Percentiles rank a stretch among this genome's conserved stretches.
Conservation (phyloP, 1,140 invertebrate genomes). For the Bombus pascuorum region DNA sequence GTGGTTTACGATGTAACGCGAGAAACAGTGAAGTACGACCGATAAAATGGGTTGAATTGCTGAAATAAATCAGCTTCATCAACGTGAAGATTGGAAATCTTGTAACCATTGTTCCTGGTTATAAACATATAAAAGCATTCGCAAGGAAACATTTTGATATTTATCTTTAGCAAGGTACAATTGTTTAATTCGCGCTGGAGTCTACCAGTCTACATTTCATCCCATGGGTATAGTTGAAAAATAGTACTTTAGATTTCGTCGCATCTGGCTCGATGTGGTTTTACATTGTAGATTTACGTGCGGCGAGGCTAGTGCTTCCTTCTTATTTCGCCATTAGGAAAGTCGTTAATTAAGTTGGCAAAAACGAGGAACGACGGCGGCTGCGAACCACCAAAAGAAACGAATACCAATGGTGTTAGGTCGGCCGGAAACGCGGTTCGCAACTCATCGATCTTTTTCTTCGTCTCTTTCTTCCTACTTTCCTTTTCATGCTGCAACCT, state of each 20-base stretch:
- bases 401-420: slow-evolving; percentile 32
- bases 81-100: background rate
- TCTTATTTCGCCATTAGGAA: slow-evolving; percentile 60
- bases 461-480: background rate
- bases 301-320: slow-evolving; percentile 17
- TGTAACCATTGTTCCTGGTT: background rate
- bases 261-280: slow-evolving; percentile 27
- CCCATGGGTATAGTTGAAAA: background rate
- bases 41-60: slow-evolving; percentile 1
- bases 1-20: slow-evolving; percentile 62
- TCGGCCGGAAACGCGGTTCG: slow-evolving; percentile 38
- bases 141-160: background rate
- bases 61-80: background rate
- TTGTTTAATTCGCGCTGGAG: background rate
- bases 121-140: background rate
- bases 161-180: background rate
- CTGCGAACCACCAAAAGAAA: slow-evolving; percentile 32
- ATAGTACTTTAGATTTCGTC: background rate
- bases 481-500: background rate
- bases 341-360: slow-evolving; percentile 67
- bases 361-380: slow-evolving; percentile 22
- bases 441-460: slow-evolving; percentile 24
- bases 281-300: slow-evolving; percentile 33
- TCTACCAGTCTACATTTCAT: background rate
- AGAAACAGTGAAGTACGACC: slow-evolving; percentile 57